These are phyloP conservation scores for Scaptomyza pallida DNA, from an alignment of 1,140 invertebrate genomes.

Conservation along the genomic window DNA sequence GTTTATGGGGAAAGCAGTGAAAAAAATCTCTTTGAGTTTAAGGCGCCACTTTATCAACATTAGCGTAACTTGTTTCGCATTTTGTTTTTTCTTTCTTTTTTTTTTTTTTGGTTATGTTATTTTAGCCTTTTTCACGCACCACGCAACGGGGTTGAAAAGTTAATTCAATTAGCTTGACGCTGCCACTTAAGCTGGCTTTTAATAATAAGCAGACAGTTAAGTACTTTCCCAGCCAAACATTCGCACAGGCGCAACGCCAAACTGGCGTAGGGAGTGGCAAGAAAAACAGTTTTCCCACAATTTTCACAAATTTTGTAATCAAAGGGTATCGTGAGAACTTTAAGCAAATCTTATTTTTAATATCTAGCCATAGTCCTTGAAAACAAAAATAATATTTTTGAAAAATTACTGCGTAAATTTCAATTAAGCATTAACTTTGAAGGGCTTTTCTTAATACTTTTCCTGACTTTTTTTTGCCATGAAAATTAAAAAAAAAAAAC, in stretches of 20 bases:
- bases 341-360: too few species aligned
- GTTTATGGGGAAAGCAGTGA: too few species aligned
- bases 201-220: conserved; percentile 79
- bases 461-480: background rate
- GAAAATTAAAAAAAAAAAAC: conserved; percentile 35
- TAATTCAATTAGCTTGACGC: conserved; percentile 81
- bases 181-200: conserved; percentile 80
- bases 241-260: conserved; percentile 1
- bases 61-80: conserved; percentile 61
- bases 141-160: conserved; percentile 61
- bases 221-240: conserved; percentile 64
- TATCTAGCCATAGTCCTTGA: too few species aligned
- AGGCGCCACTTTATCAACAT: conserved; percentile 63
- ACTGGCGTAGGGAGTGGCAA: background rate
- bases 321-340: background rate
- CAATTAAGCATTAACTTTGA: background rate
- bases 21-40: conserved; percentile 58
- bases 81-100: conserved; percentile 33
- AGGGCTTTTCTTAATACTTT: conserved; percentile 9
- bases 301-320: conserved; percentile 31
- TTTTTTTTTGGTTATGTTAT: conserved; percentile 11
- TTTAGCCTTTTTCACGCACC: conserved; percentile 70
- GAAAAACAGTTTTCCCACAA: conserved; percentile 17
- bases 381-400: background rate
- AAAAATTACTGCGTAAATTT: background rate